These are phyloP conservation scores for Drosophila paranaensis DNA, from an alignment of 2,888 invertebrate genomes.

Conservation along the genomic window DNA sequence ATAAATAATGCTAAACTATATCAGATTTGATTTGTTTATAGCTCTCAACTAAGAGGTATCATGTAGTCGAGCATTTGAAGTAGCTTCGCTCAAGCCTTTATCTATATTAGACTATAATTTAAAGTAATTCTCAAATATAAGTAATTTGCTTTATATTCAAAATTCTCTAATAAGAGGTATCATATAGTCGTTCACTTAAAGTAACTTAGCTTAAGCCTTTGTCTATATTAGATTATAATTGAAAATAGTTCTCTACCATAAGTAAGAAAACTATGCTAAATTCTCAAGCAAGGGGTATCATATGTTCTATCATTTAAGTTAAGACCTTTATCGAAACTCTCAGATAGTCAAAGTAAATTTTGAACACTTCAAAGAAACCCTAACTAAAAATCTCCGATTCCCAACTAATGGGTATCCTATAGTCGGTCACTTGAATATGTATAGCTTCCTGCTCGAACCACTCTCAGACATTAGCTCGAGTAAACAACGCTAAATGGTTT, in stretches of 20 bases:
- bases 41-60: slow-evolving; percentile 4
- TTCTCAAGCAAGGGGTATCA: too few relatives aligned
- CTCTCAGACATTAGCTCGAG: slow-evolving; percentile 12
- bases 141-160: neutral
- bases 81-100: neutral
- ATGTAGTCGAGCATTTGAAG: neutral
- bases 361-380: too few relatives aligned
- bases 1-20: slow-evolving; percentile 10
- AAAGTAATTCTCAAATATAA: neutral
- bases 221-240: too few relatives aligned
- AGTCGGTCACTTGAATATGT: neutral
- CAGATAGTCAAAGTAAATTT: neutral
- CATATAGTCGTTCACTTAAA: neutral
- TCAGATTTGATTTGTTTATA: neutral
- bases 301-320: too few relatives aligned
- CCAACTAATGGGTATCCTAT: neutral
- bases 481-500: slow-evolving; percentile 24
- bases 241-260: too few relatives aligned
- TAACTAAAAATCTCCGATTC: neutral
- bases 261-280: too few relatives aligned
- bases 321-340: neutral
- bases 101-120: neutral
- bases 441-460: neutral
- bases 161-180: neutral
- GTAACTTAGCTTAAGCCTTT: too few relatives aligned